Percentiles rank a stretch among this genome's conserved stretches.
Conservation (phyloP, 92 coral and sea anemone genomes). For the Epizoanthus ramosus region DNA sequence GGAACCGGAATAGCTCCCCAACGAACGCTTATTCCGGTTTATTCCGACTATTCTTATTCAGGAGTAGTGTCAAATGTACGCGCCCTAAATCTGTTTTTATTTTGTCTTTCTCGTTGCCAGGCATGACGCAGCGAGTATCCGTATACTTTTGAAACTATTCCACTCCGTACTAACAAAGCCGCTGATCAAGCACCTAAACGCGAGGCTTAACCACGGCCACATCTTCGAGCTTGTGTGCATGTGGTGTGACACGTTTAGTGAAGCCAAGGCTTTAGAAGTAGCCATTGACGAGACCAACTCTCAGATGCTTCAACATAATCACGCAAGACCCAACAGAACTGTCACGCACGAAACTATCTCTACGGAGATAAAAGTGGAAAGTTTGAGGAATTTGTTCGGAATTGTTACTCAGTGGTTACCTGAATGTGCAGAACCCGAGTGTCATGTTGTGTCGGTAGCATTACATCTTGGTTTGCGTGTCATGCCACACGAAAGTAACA, state of each 20-base stretch:
- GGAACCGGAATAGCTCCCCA: no score
- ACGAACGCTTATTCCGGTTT: no score
- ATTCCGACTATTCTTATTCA: no score
- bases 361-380: not conserved
- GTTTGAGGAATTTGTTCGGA: constrained; percentile 18
- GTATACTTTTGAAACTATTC: constrained; percentile 50
- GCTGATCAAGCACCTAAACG: constrained; percentile 30
- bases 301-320: not conserved
- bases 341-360: not conserved
- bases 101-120: constrained; percentile 8
- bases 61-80: no score
- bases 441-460: not conserved
- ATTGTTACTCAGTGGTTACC: constrained; percentile 23
- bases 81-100: no score
- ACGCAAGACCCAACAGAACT: not conserved
- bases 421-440: not conserved
- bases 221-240: constrained; percentile 46
- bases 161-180: constrained; percentile 50
- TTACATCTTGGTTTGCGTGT: constrained; percentile 14
- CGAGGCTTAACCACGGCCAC: constrained; percentile 49
- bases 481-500: not conserved
- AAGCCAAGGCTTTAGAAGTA: constrained; percentile 1
- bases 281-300: not conserved
- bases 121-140: constrained; percentile 15
- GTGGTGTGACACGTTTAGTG: constrained; percentile 69